phyloP scores from a whole-genome alignment of 2,113 vertebrate species.

The Tyrannus savana region DNA sequence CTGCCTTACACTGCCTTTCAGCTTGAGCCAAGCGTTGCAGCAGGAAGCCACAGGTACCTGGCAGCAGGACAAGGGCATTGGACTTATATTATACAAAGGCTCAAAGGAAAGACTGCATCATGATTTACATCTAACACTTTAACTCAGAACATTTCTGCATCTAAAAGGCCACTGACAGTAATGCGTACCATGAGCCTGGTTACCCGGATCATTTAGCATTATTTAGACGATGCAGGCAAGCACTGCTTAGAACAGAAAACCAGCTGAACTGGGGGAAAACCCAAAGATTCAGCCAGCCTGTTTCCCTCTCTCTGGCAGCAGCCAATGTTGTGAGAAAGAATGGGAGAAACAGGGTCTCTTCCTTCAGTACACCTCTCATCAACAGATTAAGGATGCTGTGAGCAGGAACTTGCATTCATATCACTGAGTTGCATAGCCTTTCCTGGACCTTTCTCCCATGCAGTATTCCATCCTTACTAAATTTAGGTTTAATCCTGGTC shows the following conservation, averaged over 20 bases:
- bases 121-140: background rate
- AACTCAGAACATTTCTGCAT: background rate
- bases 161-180: background rate
- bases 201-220: background rate
- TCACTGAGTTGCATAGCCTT: background rate
- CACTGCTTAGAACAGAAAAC: background rate
- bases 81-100: background rate
- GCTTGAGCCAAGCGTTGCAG: background rate
- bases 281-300: background rate
- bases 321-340: background rate
- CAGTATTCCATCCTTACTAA: background rate
- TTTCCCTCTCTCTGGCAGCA: background rate
- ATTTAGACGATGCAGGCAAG: background rate
- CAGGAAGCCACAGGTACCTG: background rate
- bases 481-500: background rate
- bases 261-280: background rate
- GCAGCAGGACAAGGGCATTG: background rate
- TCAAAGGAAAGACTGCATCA: background rate
- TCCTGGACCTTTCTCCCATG: background rate
- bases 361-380: background rate
- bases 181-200: background rate
- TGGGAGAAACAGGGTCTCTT: background rate
- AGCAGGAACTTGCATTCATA: background rate
- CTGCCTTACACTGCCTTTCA: background rate
- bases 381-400: background rate